Evolutionary conservation across 2,888 invertebrate genomes (phyloP).

Genomic region (Leucoptera coffeella): DNA sequence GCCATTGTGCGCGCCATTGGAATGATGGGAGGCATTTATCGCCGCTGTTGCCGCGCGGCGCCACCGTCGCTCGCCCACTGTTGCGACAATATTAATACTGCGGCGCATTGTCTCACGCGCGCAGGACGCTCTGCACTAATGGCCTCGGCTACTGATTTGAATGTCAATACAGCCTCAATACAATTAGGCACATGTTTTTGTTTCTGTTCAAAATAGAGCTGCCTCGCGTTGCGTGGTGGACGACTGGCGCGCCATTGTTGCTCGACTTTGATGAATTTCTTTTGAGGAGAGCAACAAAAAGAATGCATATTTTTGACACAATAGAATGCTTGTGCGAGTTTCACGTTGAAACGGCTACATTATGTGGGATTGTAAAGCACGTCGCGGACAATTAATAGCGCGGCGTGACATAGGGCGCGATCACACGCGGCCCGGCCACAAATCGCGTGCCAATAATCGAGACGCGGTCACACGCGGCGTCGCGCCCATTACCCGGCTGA

Average conservation of each 20-base stretch:
- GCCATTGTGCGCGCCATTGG: no score
- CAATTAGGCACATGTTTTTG: conserved; percentile 33
- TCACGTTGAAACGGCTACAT: no score
- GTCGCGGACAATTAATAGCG: not conserved
- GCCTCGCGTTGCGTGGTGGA: conserved; percentile 9
- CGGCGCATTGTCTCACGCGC: not conserved
- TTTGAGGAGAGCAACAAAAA: no score
- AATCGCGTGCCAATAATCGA: conserved; percentile 31
- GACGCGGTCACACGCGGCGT: conserved; percentile 35
- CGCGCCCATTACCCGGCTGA: conserved; percentile 28
- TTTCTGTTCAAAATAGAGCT: conserved; percentile 28
- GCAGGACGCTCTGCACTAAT: no score
- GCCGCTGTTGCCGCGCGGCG: conserved; percentile 33
- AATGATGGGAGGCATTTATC: no score
- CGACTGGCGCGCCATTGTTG: conserved; percentile 1
- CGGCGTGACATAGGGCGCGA: conserved; percentile 5
- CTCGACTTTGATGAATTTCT: conserved; percentile 1
- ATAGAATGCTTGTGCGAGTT: not conserved
- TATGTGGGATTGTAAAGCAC: no score
- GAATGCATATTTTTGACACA: not conserved
- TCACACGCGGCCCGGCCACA: conserved; percentile 31
- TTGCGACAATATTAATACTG: conserved; percentile 16
- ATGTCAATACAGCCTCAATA: conserved; percentile 39
- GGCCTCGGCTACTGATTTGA: conserved; percentile 37
- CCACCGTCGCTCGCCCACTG: conserved; percentile 38